Percentiles rank a stretch among this genome's conserved stretches.
phyloP scores from a whole-genome alignment of 2,888 invertebrate species.

The Agelastica alni region DNA sequence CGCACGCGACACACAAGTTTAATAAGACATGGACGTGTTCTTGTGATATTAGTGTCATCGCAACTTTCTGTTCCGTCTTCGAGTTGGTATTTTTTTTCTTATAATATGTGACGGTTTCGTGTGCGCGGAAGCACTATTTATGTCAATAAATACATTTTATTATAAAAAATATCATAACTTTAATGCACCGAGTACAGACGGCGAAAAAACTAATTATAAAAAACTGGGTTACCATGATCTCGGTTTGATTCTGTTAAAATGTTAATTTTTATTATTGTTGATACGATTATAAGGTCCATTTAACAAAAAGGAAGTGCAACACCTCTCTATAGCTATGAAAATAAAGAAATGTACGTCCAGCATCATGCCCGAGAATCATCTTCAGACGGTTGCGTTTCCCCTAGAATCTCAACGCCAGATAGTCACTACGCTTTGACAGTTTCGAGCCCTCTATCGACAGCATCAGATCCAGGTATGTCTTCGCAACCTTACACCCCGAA shows the following conservation, averaged over 20 bases:
- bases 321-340: slow-evolving; percentile 17
- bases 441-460: slow-evolving; percentile 47
- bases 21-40: slow-evolving; percentile 13
- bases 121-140: not conserved
- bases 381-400: slow-evolving; percentile 52
- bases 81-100: not conserved
- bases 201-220: too few relatives aligned
- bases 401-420: slow-evolving; percentile 53
- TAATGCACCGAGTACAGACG: too few relatives aligned
- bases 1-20: slow-evolving; percentile 20
- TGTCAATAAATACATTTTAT: not conserved
- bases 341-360: slow-evolving; percentile 44
- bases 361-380: slow-evolving; percentile 44
- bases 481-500: slow-evolving; percentile 54
- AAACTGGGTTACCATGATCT: too few relatives aligned
- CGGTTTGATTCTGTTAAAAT: too few relatives aligned
- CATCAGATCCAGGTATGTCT: slow-evolving; percentile 53
- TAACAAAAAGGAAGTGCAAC: too few relatives aligned
- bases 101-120: not conserved
- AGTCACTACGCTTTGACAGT: slow-evolving; percentile 48
- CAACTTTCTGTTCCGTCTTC: slow-evolving; percentile 7
- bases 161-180: not conserved
- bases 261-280: too few relatives aligned
- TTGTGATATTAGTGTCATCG: slow-evolving; percentile 8
- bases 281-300: too few relatives aligned